Evolutionary conservation across 2,113 vertebrate genomes (phyloP), one percentile per base, ranked within the genome.

Genomic region (Cavia porcellus): DNA sequence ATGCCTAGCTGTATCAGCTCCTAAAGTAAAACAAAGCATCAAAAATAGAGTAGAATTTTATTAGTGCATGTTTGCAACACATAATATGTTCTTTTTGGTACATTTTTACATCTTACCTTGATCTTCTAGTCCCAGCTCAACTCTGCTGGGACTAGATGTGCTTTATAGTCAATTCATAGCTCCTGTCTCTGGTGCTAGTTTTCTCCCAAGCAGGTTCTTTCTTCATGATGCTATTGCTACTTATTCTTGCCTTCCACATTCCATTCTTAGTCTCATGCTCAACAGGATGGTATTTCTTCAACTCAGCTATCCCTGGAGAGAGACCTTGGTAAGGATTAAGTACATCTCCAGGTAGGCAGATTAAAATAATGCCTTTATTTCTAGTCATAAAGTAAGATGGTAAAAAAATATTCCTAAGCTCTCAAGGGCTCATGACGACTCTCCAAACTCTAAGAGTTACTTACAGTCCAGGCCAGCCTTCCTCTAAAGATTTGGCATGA

Each of bases 381-480:
- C 75, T 79, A 24, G 50, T 22, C 68, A 68, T 50, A 86, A 94
- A 86, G 42, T 15, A 94, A 17, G 4, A 55, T 13, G 70, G 24
- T 79, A 94, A 68, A 72, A 95, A 96, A 96, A 96, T 89, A 89
- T 75, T 64, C n/a, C 72, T 61, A 72, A 79, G 20, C 55, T 89
- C 86, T 92, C 89, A 90, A 64, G 3, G 94, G 42, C 35, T 28
- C 80, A 20, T 47, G 64, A 75, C 81, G 12, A 66, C 42, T 97
- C 25, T 96, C 68, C 89, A 93, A 86, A 86, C 86, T 72, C 82
- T 94, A 62, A 96, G 50, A 4, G 25, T 96, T 96, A 96, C 96
- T 97, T 97, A 96, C 42, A 97, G 61, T 24, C 80, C 72, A 68
- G n/a, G n/a, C 52, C 32, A 92, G 64, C 91, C 94, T 89, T 74